Percentiles rank a stretch among this genome's conserved stretches.
These are phyloP conservation scores for Cepphus grylle DNA, from an alignment of 2,113 vertebrate species.

Conservation along the genomic window DNA sequence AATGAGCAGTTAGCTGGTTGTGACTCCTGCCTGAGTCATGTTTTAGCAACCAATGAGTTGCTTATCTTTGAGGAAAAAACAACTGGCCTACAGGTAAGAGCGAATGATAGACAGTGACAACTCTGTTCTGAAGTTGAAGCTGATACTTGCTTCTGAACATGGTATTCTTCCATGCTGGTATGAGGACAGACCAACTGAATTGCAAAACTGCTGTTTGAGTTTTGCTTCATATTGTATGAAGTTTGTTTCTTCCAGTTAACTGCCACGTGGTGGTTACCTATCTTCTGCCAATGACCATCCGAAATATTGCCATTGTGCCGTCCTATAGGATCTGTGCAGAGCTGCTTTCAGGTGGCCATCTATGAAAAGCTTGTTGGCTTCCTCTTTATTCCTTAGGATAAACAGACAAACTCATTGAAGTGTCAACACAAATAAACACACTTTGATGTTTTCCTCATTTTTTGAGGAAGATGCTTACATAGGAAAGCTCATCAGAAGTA, in stretches of 20 bases:
- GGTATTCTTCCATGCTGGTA: not conserved
- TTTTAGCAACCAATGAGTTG: not conserved
- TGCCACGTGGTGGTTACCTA: not conserved
- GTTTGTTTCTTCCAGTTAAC: not conserved
- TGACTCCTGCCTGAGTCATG: not conserved
- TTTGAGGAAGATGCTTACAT: not conserved
- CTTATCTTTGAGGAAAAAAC: not conserved
- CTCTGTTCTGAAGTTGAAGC: not conserved
- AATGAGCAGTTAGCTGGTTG: not conserved
- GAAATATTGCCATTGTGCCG: not conserved
- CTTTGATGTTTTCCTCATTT: not conserved
- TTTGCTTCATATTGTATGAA: not conserved
- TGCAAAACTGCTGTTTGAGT: not conserved
- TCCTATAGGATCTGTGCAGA: not conserved
- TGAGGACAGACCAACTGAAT: not conserved
- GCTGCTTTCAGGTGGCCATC: not conserved
- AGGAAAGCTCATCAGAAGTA: not conserved
- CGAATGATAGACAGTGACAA: not conserved
- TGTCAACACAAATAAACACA: not conserved
- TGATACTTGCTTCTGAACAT: not conserved
- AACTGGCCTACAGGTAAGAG: not conserved
- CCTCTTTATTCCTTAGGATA: not conserved
- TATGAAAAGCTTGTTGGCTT: not conserved
- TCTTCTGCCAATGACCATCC: not conserved
- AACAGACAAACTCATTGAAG: not conserved